Evolutionary conservation across 2,113 vertebrate genomes (phyloP), one percentile per base, ranked within the genome.

Genomic region (human): DNA sequence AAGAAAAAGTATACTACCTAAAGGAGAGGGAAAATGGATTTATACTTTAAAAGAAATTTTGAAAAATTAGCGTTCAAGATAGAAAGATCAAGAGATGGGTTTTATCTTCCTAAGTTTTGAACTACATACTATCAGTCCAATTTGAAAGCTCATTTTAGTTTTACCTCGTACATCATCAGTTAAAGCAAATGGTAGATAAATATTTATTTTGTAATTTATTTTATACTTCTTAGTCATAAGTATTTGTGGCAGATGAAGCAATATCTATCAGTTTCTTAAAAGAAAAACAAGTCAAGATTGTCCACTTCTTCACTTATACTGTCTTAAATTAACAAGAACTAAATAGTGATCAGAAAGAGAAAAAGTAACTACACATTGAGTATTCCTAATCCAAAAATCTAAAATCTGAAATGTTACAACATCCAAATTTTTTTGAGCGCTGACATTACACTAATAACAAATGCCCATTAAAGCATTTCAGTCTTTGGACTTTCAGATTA

Each of bases 1-100:
- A 93, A 64, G 83, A 94, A 59, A 92, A 78, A 95, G 87, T 73
- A 96, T 23, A 90, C 22, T 86, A 95, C 57, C 25, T 83, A 75
- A 89, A 94, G 1, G 66, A 86, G 12, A 5, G 6, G 1, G 23
- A 35, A 59, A 78, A 38, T 32, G 85, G 23, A 73, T 75, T 85
- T 90, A 86, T 22, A 57, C 2, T 75, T 97, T 84, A 45, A 85
- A 80, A 84, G 17, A 91, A 94, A 72, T 94, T 95, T 38, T 94
- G 40, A 85, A 79, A 82, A 76, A 75, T 79, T 86, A 89, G 20
- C 8, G 70, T 70, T 38, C 43, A 48, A 91, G 57, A 75, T 32
- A 90, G 10, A 86, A 88, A 75, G 16, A 87, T 50, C 25, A 64
- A 48, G 16, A 92, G 79, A 59, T 75, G 0, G 1, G 87, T 66